These are phyloP conservation scores for Scaptomyza polygonia DNA, from an alignment of 2,888 invertebrate species.

Conservation along the genomic window DNA sequence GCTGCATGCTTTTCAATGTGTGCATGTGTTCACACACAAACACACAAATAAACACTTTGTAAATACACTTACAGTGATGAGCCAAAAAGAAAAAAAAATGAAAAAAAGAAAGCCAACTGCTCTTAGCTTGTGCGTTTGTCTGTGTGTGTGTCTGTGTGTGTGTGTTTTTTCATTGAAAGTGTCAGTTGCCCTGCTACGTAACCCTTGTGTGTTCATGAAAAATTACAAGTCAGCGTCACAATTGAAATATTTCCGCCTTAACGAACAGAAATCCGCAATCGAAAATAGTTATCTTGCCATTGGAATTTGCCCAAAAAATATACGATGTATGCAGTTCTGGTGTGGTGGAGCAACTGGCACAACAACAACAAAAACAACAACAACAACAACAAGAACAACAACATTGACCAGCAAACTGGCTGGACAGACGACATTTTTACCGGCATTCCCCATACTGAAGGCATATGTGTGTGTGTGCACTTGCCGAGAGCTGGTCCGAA, in stretches of 20 bases:
- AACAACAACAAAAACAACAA: too few species aligned
- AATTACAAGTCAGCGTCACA: constrained; percentile 79
- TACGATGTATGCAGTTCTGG: constrained; percentile 34
- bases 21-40: constrained; percentile 11
- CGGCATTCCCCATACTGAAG: constrained; percentile 39
- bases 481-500: constrained; percentile 32
- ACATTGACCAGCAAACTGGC: constrained; percentile 1
- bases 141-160: neutral
- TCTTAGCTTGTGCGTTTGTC: neutral
- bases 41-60: constrained; percentile 28
- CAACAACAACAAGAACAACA: too few species aligned
- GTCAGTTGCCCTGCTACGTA: constrained; percentile 44
- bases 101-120: constrained; percentile 32
- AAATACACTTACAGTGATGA: constrained; percentile 58
- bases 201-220: constrained; percentile 64
- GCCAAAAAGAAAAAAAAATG: constrained; percentile 44
- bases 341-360: constrained; percentile 7
- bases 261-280: constrained; percentile 78
- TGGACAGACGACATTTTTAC: constrained; percentile 34
- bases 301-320: constrained; percentile 68
- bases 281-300: constrained; percentile 75
- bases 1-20: neutral
- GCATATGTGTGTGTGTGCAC: constrained; percentile 46
- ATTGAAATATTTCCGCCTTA: constrained; percentile 80
- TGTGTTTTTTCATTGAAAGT: constrained; percentile 41